A percentile compares a stretch with the other conserved stretches of the same genome.
Evolutionary conservation across 37 sponge, comb jelly and placozoan genomes (phyloP).

Genomic region (Chondrilla cf. caribensis): DNA sequence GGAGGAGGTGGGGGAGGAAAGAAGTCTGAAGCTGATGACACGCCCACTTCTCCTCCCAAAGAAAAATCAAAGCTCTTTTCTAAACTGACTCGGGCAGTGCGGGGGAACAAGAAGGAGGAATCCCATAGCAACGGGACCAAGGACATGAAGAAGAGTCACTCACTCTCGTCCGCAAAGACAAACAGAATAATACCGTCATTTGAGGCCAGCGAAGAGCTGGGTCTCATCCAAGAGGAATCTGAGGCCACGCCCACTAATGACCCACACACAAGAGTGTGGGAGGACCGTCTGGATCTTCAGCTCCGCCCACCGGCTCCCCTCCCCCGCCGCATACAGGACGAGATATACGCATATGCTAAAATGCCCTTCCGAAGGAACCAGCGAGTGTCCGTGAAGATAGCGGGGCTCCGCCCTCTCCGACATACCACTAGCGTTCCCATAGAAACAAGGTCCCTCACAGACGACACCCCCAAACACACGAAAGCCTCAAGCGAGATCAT

Average conservation of each 20-base stretch:
- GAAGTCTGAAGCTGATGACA: not conserved
- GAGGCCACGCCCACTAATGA: not conserved
- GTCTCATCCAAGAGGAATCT: not conserved
- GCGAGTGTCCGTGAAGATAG: constrained; percentile 9
- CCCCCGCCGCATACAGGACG: not conserved
- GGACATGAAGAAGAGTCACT: not conserved
- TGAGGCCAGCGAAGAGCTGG: not conserved
- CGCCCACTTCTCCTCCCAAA: too few species aligned
- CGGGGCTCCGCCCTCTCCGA: not conserved
- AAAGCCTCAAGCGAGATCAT: too few species aligned
- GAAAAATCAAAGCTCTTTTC: not conserved
- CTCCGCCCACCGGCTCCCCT: not conserved
- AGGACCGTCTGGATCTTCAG: not conserved
- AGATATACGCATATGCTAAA: constrained; percentile 10
- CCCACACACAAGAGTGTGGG: not conserved
- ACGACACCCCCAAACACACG: not conserved
- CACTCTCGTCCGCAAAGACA: not conserved
- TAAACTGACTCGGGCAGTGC: not conserved
- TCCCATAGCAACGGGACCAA: not conserved
- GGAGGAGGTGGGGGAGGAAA: not conserved
- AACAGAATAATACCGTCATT: not conserved
- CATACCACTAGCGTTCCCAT: not conserved
- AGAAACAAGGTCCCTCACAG: not conserved
- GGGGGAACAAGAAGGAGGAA: constrained; percentile 10
- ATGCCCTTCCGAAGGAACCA: constrained; percentile 16